Conservation (phyloP, 2,797 vertebrate species). For the Enteromius paludinosus region DNA sequence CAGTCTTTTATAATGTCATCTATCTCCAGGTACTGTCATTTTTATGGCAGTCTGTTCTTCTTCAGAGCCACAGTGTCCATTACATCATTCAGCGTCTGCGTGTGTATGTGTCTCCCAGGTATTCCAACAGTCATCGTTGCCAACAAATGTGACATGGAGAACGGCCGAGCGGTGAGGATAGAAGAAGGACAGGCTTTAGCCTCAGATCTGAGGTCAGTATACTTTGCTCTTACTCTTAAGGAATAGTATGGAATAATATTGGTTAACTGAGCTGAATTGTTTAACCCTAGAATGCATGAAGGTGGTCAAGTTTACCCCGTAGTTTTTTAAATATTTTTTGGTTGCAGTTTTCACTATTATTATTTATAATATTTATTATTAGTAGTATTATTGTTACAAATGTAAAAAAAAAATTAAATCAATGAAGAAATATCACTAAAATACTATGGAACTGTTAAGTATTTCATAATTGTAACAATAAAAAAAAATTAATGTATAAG, state of each 20-base stretch:
- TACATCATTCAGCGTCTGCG: slow-evolving; percentile 42
- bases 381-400: no score
- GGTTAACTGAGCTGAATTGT: neutral
- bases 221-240: neutral
- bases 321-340: no score
- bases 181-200: slow-evolving; percentile 78
- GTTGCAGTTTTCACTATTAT: no score
- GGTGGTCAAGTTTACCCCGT: no score
- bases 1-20: slow-evolving; percentile 38
- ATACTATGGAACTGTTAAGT: no score
- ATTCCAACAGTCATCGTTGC: slow-evolving; percentile 77
- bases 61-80: slow-evolving; percentile 29
- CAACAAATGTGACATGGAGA: slow-evolving; percentile 79
- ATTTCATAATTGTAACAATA: no score
- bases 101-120: slow-evolving; percentile 59
- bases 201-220: slow-evolving; percentile 71
- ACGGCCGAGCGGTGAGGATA: slow-evolving; percentile 75
- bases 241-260: neutral
- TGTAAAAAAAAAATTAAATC: no score
- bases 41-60: slow-evolving; percentile 44
- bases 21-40: slow-evolving; percentile 65
- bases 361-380: no score
- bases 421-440: no score
- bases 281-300: neutral
- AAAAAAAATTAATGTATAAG: no score